These are phyloP conservation scores for Hycleus cichorii DNA, from an alignment of 1,140 invertebrate genomes.

Conservation along the genomic window DNA sequence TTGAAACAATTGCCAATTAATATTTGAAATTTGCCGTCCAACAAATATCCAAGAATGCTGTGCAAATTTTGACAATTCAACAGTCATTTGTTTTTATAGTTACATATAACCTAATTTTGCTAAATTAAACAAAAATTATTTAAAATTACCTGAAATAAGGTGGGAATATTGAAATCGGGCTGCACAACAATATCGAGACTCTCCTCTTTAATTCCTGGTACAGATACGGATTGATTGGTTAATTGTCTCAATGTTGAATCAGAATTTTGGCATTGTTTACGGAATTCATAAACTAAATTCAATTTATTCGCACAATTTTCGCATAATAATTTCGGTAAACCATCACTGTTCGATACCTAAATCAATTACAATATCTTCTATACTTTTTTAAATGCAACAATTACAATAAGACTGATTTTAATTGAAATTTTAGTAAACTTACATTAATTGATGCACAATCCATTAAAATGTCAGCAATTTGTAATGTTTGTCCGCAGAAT, in stretches of 20 bases:
- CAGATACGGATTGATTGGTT: slow-evolving; percentile 12
- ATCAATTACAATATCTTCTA: not conserved
- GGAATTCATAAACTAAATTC: slow-evolving; percentile 40
- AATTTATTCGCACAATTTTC: slow-evolving; percentile 38
- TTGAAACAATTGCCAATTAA: not conserved
- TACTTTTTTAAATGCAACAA: not conserved
- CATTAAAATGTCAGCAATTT: slow-evolving; percentile 51
- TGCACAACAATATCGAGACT: slow-evolving; percentile 29
- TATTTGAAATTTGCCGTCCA: no score
- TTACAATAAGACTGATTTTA: not conserved
- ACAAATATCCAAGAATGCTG: no score
- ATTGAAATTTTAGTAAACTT: slow-evolving; percentile 20
- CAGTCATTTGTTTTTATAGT: not conserved
- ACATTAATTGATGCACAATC: slow-evolving; percentile 50
- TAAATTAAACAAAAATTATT: no score
- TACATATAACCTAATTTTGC: slow-evolving; percentile 17
- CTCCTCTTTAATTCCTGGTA: slow-evolving; percentile 19
- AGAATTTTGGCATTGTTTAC: slow-evolving; percentile 41
- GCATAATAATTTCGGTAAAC: slow-evolving; percentile 40
- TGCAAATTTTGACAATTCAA: no score
- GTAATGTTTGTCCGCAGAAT: slow-evolving; percentile 31
- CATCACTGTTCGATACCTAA: slow-evolving; percentile 39
- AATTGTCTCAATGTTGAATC: slow-evolving; percentile 47
- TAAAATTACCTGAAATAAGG: not conserved
- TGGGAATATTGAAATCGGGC: slow-evolving; percentile 28